These are phyloP conservation scores for Psittacula echo DNA, from an alignment of 2,797 vertebrate genomes.

Conservation along the genomic window DNA sequence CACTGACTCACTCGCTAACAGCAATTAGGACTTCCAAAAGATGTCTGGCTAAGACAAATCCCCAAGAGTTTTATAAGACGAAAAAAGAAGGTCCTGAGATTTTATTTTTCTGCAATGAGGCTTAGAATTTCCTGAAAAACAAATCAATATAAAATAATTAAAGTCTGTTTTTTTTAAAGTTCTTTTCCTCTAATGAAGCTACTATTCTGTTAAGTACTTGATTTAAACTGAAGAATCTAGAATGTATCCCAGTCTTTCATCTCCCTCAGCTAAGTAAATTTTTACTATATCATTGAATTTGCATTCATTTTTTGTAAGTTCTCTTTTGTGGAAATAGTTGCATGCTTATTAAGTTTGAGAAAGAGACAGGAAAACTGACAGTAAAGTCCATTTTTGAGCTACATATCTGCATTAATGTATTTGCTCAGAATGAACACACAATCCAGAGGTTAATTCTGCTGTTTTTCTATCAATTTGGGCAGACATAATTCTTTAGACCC, in stretches of 20 bases:
- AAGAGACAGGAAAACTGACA: background rate
- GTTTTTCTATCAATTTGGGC: background rate
- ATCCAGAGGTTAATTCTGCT: background rate
- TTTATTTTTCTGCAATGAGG: background rate
- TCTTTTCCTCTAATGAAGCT: background rate
- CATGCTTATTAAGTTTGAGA: background rate
- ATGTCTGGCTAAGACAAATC: background rate
- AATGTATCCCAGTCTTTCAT: background rate
- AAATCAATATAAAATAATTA: background rate
- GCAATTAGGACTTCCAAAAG: background rate
- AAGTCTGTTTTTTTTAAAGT: background rate
- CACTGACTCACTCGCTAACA: background rate
- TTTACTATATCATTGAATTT: background rate
- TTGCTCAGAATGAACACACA: background rate
- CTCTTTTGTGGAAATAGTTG: background rate
- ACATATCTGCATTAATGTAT: background rate
- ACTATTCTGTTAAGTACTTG: background rate
- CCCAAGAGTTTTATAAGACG: background rate
- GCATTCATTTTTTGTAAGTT: background rate
- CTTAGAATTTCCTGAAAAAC: background rate
- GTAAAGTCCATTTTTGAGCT: background rate
- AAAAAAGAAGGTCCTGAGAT: background rate
- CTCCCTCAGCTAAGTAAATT: background rate
- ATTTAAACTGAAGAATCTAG: background rate
- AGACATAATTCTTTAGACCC: background rate